Evolutionary conservation across 2,888 invertebrate species (phyloP), one percentile per base, ranked within the genome.

Genomic region (Suillia variegata): DNA sequence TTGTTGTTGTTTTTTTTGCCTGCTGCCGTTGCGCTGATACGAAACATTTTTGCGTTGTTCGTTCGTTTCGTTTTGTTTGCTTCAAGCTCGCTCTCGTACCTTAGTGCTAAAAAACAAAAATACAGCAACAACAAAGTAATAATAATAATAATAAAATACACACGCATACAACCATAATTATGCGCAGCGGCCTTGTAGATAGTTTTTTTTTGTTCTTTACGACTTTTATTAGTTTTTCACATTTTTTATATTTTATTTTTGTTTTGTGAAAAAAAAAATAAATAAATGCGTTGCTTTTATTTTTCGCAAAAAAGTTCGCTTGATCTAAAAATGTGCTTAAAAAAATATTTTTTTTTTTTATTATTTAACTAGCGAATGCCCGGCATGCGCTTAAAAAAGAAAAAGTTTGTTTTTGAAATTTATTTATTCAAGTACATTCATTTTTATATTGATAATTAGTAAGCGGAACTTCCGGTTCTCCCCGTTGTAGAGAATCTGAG

Each of bases 81-180:
- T 22, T 22, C 15, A 22, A 12, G 17, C 17, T 2, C 2, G 18
- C 57, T 64, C 58, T 59, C 52, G 53, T 24, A 49, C 15, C 38
- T 15, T 38, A 15, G 26, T 42, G 12, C 10, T 33, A 26, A n/a
- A 18, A 15, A 18, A 22, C 34, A 57, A 45, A 47, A 24, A 31
- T 55, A 24, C 34, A 51, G 20, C 22, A 55, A 18, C 10, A 38
- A 38, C 38, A 4, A n/a, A 38, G 4, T 38, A n/a, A n/a, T n/a
- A n/a, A n/a, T n/a, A n/a, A n/a, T n/a, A n/a, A n/a, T n/a, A n/a
- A n/a, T n/a, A n/a, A n/a, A n/a, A n/a, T 13, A 4, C 15, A 38
- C 15, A 38, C 10, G n/a, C 38, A 38, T 13, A 38, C 13, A 38
- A n/a, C 15, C 47, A 45, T 59, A 60, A 52, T 49, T 60, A 49